A percentile compares a stretch with the other conserved stretches of the same genome.
Evolutionary conservation across 2,888 invertebrate species (phyloP).

Genomic region (Lasius platythorax): DNA sequence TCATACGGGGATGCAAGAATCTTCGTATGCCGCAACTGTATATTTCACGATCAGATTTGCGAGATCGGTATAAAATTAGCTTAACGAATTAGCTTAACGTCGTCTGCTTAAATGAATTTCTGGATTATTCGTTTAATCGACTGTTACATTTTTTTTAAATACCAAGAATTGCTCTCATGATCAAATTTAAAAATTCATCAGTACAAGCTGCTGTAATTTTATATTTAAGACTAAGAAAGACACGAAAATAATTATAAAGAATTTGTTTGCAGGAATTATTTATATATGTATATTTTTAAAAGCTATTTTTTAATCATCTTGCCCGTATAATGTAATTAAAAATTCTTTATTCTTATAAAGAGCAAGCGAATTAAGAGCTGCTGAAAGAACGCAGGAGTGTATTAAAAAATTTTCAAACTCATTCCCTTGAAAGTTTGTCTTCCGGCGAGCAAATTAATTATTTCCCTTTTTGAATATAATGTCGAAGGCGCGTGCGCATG

Average conservation of each 20-base stretch:
- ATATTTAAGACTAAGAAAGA: not conserved
- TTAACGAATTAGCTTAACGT: not conserved
- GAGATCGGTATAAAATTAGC: not conserved
- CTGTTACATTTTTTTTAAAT: not conserved
- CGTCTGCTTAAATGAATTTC: not conserved
- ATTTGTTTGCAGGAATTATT: conserved; percentile 16
- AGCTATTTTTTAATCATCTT: not conserved
- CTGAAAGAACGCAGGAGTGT: too few species aligned
- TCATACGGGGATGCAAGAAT: not conserved
- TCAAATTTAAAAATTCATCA: not conserved
- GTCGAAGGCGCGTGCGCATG: not conserved
- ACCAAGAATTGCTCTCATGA: not conserved
- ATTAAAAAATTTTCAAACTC: conserved; percentile 17
- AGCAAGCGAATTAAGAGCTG: conserved; percentile 4
- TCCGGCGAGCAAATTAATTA: conserved; percentile 47
- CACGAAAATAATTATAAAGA: not conserved
- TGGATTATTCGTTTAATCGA: not conserved
- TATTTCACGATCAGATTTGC: conserved; percentile 13
- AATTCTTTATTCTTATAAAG: not conserved
- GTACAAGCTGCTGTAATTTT: not conserved
- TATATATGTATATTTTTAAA: not conserved
- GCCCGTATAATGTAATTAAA: not conserved
- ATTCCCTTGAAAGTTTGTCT: not conserved
- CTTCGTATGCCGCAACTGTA: not conserved
- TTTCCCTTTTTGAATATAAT: conserved; percentile 48